Evolutionary conservation across 2,888 invertebrate species (phyloP), one percentile per base, ranked within the genome.

Genomic region (Pammene fasciana): DNA sequence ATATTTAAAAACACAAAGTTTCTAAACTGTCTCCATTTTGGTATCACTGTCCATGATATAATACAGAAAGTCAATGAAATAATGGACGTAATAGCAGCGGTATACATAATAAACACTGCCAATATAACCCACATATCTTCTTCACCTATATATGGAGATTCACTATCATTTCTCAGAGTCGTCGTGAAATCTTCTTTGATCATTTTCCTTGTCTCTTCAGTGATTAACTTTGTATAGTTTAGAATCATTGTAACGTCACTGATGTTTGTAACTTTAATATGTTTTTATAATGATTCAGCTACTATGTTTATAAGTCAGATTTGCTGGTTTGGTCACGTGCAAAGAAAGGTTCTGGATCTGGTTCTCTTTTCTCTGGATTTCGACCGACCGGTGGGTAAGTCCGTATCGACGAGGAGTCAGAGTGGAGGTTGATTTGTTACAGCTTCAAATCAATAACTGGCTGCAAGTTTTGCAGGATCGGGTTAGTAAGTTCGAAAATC

Each of bases 21-120:
- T 38, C 55, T 38, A 11, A 55, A 38, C 4, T 55, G 55, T n/a
- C 55, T 55, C 55, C 55, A 55, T 38, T 55, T 55, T 38, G 5
- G 14, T 38, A 55, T n/a, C 13, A 55, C n/a, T 11, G 16, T 38
- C 38, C 56, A 56, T 16, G 56, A 41, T 14, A 41, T n/a, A 11
- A 56, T 9, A 56, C 56, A n/a, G 38, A 56, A 56, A 56, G 14
- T 41, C 11, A 56, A 41, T 16, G 56, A 11, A 0, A 10, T 8
- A 0, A 38, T 9, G 10, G 56, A 38, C 14, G 16, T 34, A 8
- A 56, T 16, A 10, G 38, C 14, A 56, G 38, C 38, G 16, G 10
- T 5, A 56, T 0, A 7, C 5, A 45, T n/a, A n/a, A 6, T 45
- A 45, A 45, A 5, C 4, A n/a, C 45, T 5, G 13, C 5, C 0